A percentile compares a stretch with the other conserved stretches of the same genome.
These are phyloP conservation scores for Metaphire vulgaris DNA, from an alignment of 1,140 invertebrate genomes.

Conservation along the genomic window DNA sequence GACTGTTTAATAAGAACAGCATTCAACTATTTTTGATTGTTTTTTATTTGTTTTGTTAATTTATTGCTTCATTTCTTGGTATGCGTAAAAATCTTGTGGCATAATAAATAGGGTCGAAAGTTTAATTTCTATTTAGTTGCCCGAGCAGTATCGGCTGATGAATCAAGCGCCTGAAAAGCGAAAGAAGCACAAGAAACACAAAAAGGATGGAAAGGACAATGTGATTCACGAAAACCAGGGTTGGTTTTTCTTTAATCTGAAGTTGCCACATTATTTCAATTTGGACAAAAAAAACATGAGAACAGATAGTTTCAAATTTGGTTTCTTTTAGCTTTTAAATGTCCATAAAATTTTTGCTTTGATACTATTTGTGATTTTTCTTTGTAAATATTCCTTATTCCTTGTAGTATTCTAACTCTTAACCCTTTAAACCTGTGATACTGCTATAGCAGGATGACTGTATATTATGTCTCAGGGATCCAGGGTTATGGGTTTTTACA, in stretches of 20 bases:
- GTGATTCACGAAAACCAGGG: slow-evolving; percentile 10
- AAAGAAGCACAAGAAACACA: slow-evolving; percentile 27
- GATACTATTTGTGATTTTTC: not conserved
- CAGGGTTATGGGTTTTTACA: too few relatives aligned
- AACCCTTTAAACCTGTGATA: too few relatives aligned
- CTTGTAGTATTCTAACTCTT: too few relatives aligned
- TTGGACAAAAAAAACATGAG: too few relatives aligned
- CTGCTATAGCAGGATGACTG: too few relatives aligned
- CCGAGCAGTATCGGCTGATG: slow-evolving; percentile 25
- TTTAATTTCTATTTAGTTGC: slow-evolving; percentile 22
- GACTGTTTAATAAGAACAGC: not conserved
- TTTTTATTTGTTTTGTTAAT: not conserved
- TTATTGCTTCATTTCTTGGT: not conserved
- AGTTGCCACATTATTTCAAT: not conserved
- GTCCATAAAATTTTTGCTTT: not conserved
- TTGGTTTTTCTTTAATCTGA: not conserved
- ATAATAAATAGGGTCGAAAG: too few relatives aligned
- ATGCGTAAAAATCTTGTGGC: too few relatives aligned
- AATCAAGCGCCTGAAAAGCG: slow-evolving; percentile 17
- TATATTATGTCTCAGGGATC: too few relatives aligned
- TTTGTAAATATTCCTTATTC: too few relatives aligned
- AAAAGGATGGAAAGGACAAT: not conserved
- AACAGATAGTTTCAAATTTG: not conserved
- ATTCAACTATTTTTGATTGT: not conserved
- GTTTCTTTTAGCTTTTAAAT: not conserved